phyloP scores from a whole-genome alignment of 2,797 vertebrate genomes.

The Gallinago stenura region DNA sequence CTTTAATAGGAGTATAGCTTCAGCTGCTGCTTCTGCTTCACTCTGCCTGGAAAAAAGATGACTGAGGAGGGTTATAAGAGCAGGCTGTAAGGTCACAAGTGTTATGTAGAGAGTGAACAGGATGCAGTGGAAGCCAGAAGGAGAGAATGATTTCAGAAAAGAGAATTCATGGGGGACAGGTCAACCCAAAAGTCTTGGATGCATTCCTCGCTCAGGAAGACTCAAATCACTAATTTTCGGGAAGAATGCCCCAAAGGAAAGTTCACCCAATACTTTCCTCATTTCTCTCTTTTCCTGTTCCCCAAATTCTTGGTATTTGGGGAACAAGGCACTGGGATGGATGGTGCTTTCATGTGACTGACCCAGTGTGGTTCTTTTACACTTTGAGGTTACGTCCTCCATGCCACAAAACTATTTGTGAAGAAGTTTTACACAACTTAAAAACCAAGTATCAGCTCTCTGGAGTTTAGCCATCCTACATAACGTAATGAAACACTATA shows the following conservation, averaged over 20 bases:
- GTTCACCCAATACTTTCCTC: neutral
- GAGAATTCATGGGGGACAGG: constrained; percentile 14
- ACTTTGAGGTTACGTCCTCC: neutral
- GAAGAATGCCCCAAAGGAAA: neutral
- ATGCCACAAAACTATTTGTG: neutral
- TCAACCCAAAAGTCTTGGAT: neutral
- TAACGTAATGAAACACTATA: neutral
- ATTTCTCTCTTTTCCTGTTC: neutral
- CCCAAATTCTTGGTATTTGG: neutral
- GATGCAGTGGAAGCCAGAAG: constrained; percentile 50
- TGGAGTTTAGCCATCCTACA: constrained; percentile 3
- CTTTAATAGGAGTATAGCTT: neutral
- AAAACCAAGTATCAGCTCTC: neutral
- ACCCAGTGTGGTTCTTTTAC: neutral
- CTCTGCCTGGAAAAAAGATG: constrained; percentile 10
- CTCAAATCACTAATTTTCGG: neutral
- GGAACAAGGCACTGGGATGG: neutral
- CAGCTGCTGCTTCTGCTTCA: neutral
- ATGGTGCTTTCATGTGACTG: neutral
- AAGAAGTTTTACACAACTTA: neutral
- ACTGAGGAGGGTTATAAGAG: neutral
- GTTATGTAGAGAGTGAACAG: constrained; percentile 34
- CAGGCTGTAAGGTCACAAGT: constrained; percentile 18
- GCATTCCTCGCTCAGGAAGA: neutral
- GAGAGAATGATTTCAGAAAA: neutral